Evolutionary conservation across 2,888 invertebrate species (phyloP).

Genomic region (Cepaea hortensis): DNA sequence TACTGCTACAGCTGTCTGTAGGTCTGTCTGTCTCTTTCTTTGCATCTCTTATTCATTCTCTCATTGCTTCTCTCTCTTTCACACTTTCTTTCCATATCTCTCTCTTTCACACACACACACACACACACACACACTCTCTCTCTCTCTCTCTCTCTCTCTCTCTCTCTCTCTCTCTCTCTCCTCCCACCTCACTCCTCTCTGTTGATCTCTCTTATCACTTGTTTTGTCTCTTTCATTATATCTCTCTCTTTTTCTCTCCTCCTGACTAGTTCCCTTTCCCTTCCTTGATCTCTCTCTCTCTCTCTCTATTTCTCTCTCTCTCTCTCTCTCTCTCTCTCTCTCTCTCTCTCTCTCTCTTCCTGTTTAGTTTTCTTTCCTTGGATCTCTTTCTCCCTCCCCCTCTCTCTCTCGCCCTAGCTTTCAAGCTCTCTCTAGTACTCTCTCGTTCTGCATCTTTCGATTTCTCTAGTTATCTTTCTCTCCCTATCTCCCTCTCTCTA

Average conservation of each 20-base stretch:
- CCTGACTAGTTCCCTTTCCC: no score
- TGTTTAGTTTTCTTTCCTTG: no score
- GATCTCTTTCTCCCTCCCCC: no score
- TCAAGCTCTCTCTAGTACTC: no score
- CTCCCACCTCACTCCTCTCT: neutral
- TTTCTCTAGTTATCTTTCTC: no score
- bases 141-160: constrained; percentile 43
- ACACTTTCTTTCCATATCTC: no score
- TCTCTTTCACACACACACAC: neutral
- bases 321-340: neutral
- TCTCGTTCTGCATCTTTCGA: no score
- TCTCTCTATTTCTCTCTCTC: neutral
- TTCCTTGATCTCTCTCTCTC: neutral
- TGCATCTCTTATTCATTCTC: constrained; percentile 24
- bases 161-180: neutral
- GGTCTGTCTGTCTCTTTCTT: constrained; percentile 14
- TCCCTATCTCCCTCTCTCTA: no score
- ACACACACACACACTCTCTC: constrained; percentile 12
- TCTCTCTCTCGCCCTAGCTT: no score
- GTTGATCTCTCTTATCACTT: neutral
- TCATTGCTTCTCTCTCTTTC: neutral
- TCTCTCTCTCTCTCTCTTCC: no score
- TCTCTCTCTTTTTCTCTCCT: neutral
- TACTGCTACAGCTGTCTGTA: neutral
- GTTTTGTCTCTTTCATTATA: constrained; percentile 2